Evolutionary conservation across 2,888 invertebrate species (phyloP), one percentile per base, ranked within the genome.

Genomic region (Mimumesa dahlbomi): DNA sequence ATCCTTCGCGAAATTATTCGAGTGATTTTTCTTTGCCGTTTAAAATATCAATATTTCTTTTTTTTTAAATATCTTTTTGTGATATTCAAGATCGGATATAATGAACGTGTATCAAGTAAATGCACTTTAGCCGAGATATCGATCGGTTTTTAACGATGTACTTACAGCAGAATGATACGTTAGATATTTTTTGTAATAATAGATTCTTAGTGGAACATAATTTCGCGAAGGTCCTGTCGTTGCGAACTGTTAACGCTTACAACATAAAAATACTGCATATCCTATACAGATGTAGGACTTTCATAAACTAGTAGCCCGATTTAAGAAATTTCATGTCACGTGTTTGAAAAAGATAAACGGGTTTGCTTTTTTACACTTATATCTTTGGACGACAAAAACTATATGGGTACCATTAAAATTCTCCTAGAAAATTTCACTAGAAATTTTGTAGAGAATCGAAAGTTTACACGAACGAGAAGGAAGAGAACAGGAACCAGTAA

Each of bases 231-330:
- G 63, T 67, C 73, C 72, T 67, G 53, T 54, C 68, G 75, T 71
- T 73, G 78, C 77, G 71, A 67, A 77, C 64, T 77, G 74, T 81
- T 80, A 81, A 82, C 80, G 82, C 84, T 84, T 84, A 77, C 75
- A 74, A 83, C 71, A 74, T 77, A 79, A 82, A 75, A 72, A 66
- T 79, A 83, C 79, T 81, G 84, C 85, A 84, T 84, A 85, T 84
- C 80, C 79, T 82, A 80, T 81, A 79, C 69, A 81, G 75, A 81
- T 70, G 82, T 82, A 82, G 79, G 69, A 79, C 70, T 80, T 81
- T 82, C 76, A 73, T 79, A 77, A 50, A 75, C 48, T 77, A 73
- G 49, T 65, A 58, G 61, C 62, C 58, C 48, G 40, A 52, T 40
- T 46, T 45, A 46, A 46, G 59, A 31, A 42, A 65, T 46, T 59